Percentiles rank a stretch among this genome's conserved stretches.
These are phyloP conservation scores for Cydia splendana DNA, from an alignment of 1,140 invertebrate species.

Conservation along the genomic window DNA sequence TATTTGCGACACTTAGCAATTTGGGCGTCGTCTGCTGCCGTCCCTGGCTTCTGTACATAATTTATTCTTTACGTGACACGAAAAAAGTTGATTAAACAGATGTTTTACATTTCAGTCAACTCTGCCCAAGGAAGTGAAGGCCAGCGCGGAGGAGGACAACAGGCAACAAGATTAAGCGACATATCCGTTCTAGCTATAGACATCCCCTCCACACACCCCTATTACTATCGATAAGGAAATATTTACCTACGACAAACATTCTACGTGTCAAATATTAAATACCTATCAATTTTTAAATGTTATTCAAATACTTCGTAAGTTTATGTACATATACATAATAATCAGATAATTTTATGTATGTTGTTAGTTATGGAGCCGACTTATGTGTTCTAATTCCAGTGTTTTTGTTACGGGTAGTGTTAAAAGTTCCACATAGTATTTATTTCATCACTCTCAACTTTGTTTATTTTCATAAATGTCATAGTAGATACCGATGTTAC, in stretches of 20 bases:
- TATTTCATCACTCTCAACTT: conserved; percentile 5
- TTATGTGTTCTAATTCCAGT: neutral
- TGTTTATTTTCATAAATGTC: neutral
- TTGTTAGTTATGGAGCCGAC: conserved; percentile 47
- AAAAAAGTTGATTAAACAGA: neutral
- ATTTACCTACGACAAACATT: conserved; percentile 48
- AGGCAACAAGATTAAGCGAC: conserved; percentile 67
- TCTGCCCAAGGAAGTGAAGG: conserved; percentile 73
- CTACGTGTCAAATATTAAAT: conserved; percentile 63
- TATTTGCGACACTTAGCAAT: too few relatives aligned
- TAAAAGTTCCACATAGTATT: conserved; percentile 35
- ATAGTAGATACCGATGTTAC: conserved; percentile 38
- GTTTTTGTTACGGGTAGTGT: conserved; percentile 32
- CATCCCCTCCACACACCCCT: conserved; percentile 58
- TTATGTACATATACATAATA: conserved; percentile 77
- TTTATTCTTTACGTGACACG: too few relatives aligned
- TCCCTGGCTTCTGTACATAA: too few relatives aligned
- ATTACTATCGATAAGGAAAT: conserved; percentile 45
- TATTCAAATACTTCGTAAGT: conserved; percentile 61
- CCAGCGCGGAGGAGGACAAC: conserved; percentile 67
- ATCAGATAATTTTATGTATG: conserved; percentile 61
- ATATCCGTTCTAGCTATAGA: conserved; percentile 45
- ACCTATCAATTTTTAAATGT: conserved; percentile 61
- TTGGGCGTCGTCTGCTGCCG: too few relatives aligned
- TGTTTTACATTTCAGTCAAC: conserved; percentile 60